phyloP scores from a whole-genome alignment of 2,888 invertebrate species.

The Eutolmus rufibarbis region DNA sequence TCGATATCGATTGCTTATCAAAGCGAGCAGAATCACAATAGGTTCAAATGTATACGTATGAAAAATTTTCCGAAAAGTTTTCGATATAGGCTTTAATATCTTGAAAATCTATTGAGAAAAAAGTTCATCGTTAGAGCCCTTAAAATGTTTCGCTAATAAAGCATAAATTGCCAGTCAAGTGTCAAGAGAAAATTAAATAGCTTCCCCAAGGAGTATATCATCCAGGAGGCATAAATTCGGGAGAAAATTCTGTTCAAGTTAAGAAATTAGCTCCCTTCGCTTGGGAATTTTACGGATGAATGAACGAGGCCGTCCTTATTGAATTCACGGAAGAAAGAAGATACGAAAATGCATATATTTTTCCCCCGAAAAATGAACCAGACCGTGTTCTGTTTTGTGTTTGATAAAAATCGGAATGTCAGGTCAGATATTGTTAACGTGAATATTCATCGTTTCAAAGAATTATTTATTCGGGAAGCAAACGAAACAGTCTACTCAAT shows the following conservation, averaged over 20 bases:
- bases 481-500: not conserved
- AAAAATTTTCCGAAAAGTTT: not conserved
- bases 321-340: not conserved
- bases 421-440: not conserved
- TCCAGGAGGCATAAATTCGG: not conserved
- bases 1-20: not conserved
- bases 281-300: not conserved
- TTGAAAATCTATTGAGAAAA: not conserved
- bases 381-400: not conserved
- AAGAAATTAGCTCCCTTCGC: not conserved
- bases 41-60: not conserved
- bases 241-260: not conserved
- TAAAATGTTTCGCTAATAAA: constrained; percentile 9
- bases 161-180: constrained; percentile 26
- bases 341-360: not conserved
- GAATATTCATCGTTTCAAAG: not conserved
- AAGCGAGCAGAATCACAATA: not conserved
- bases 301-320: not conserved
- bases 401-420: not conserved
- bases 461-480: not conserved
- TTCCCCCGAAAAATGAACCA: not conserved
- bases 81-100: not conserved
- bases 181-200: constrained; percentile 23
- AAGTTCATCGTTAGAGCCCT: not conserved
- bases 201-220: constrained; percentile 21